A percentile compares a stretch with the other conserved stretches of the same genome.
Conservation (phyloP, 2,888 invertebrate species). For the Xestobium rufovillosum region DNA sequence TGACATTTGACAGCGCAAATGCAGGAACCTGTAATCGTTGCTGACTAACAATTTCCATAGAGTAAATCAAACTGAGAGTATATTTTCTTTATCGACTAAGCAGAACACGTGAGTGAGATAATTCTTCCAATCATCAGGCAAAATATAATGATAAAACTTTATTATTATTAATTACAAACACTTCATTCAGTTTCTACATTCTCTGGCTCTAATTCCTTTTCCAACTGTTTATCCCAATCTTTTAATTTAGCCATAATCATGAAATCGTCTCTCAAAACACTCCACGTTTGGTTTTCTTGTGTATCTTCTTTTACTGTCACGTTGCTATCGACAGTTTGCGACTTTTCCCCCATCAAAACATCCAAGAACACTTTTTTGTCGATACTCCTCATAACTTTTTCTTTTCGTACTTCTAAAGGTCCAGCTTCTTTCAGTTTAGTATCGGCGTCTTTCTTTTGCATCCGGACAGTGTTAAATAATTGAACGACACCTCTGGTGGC, state of each 20-base stretch:
- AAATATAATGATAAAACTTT: too few relatives aligned
- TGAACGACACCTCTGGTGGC: constrained; percentile 91
- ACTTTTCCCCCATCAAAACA: constrained; percentile 65
- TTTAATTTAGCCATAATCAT: constrained; percentile 84
- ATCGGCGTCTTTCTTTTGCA: constrained; percentile 73
- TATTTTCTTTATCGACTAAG: too few relatives aligned
- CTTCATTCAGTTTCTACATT: constrained; percentile 15
- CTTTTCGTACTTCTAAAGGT: constrained; percentile 69
- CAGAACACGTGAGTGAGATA: too few relatives aligned
- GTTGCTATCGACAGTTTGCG: constrained; percentile 44
- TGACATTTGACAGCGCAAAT: too few relatives aligned
- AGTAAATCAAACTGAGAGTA: too few relatives aligned
- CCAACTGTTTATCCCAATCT: constrained; percentile 80
- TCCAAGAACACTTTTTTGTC: constrained; percentile 71
- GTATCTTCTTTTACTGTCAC: constrained; percentile 37
- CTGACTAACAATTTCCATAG: too few relatives aligned
- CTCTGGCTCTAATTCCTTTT: constrained; percentile 41
- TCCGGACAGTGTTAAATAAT: constrained; percentile 81
- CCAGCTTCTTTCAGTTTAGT: constrained; percentile 63
- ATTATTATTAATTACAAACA: too few relatives aligned
- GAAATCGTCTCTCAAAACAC: constrained; percentile 72
- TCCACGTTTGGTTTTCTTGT: constrained; percentile 47
- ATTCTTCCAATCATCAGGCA: too few relatives aligned
- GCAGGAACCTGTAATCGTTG: too few relatives aligned
- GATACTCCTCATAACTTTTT: constrained; percentile 67